phyloP scores from a whole-genome alignment of 2,113 vertebrate genomes.

The Crotalus tigris region DNA sequence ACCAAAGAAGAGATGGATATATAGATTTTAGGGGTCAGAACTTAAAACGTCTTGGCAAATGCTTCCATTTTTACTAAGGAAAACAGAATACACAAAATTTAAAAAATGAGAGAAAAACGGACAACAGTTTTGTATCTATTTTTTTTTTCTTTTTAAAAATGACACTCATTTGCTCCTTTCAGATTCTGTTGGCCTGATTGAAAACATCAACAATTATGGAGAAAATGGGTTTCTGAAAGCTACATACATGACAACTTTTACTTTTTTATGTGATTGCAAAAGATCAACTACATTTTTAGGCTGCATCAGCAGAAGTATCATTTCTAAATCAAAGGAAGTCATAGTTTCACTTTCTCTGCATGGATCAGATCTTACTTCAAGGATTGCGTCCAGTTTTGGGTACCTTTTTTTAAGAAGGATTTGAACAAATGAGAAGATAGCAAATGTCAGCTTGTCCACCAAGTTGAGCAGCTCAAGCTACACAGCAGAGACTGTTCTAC shows the following conservation, averaged over 20 bases:
- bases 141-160: not conserved
- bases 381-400: not conserved
- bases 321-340: not conserved
- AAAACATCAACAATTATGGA: not conserved
- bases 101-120: not conserved
- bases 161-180: not conserved
- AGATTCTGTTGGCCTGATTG: not conserved
- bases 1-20: not conserved
- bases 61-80: not conserved
- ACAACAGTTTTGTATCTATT: not conserved
- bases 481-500: not conserved
- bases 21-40: not conserved
- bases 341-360: not conserved
- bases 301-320: not conserved
- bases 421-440: not conserved
- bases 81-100: not conserved
- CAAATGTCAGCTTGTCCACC: not conserved
- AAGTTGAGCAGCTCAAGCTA: not conserved
- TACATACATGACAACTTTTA: not conserved
- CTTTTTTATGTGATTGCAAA: not conserved
- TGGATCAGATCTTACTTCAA: not conserved
- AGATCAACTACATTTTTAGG: not conserved
- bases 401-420: not conserved
- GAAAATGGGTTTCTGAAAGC: not conserved
- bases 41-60: not conserved